A percentile compares a stretch with the other conserved stretches of the same genome.
Conservation (phyloP, 1,140 invertebrate species). For the Zelostemma sp. region DNA sequence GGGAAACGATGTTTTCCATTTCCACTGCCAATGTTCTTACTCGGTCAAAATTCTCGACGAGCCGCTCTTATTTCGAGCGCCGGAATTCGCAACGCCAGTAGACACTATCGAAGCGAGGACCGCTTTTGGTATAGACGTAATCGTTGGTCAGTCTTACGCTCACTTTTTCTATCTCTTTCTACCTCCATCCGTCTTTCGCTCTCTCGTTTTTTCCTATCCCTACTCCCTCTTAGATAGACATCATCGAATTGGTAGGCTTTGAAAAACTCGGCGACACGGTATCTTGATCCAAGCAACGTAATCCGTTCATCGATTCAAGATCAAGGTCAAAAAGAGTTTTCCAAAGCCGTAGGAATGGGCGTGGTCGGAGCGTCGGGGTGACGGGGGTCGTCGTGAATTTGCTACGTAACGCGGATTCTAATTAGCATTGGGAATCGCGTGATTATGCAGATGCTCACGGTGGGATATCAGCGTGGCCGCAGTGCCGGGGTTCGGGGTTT, state of each 20-base stretch:
- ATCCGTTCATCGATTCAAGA: too few relatives aligned
- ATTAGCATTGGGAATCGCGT: constrained; percentile 68
- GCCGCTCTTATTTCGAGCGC: too few relatives aligned
- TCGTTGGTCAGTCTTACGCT: constrained; percentile 12
- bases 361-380: constrained; percentile 45
- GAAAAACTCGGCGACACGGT: background rate
- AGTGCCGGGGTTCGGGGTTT: constrained; percentile 23
- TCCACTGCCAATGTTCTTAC: constrained; percentile 21
- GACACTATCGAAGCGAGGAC: background rate
- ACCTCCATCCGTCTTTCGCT: background rate
- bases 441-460: constrained; percentile 66
- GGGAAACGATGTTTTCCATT: constrained; percentile 30
- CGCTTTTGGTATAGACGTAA: constrained; percentile 3
- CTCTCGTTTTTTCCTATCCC: constrained; percentile 2
- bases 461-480: constrained; percentile 54
- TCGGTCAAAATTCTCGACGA: background rate
- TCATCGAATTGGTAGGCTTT: background rate
- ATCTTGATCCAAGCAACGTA: too few relatives aligned
- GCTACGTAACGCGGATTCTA: constrained; percentile 60
- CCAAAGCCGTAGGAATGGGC: constrained; percentile 25
- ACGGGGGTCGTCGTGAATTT: constrained; percentile 58
- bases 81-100: too few relatives aligned
- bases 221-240: background rate
- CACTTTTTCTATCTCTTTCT: constrained; percentile 4
- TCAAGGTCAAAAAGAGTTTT: constrained; percentile 21